These are phyloP conservation scores for Neoascia interrupta DNA, from an alignment of 2,888 invertebrate species.

Conservation along the genomic window DNA sequence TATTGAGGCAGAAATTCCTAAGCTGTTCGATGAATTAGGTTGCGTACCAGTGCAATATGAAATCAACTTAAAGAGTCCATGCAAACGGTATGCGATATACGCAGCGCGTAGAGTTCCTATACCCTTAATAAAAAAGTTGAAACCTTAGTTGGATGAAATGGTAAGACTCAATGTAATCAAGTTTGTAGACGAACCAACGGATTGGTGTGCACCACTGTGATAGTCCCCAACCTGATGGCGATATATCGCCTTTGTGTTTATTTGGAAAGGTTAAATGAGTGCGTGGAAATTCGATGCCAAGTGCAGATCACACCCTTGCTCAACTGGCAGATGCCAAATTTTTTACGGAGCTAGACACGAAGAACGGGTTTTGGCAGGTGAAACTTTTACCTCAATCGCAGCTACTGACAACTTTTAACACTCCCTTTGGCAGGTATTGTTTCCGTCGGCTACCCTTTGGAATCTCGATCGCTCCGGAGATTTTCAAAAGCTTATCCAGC, in stretches of 20 bases:
- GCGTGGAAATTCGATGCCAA: slow-evolving; percentile 68
- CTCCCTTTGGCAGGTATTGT: slow-evolving; percentile 66
- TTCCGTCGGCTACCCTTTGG: slow-evolving; percentile 46
- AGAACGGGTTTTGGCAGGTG: slow-evolving; percentile 63
- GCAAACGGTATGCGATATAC: slow-evolving; percentile 21
- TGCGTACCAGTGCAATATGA: slow-evolving; percentile 8
- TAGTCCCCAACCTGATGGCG: slow-evolving; percentile 18
- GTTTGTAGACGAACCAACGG: slow-evolving; percentile 27
- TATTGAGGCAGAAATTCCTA: not conserved
- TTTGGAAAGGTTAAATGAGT: not conserved
- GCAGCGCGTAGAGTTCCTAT: slow-evolving; percentile 7
- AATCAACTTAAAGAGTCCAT: not conserved
- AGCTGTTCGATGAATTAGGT: slow-evolving; percentile 8
- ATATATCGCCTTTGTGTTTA: slow-evolving; percentile 14
- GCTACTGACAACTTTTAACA: slow-evolving; percentile 66
- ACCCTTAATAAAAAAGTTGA: slow-evolving; percentile 10
- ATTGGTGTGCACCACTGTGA: slow-evolving; percentile 37
- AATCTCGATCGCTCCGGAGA: slow-evolving; percentile 35
- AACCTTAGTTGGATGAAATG: slow-evolving; percentile 22
- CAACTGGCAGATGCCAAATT: slow-evolving; percentile 61
- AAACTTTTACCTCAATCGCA: slow-evolving; percentile 60
- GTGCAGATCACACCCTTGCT: slow-evolving; percentile 61
- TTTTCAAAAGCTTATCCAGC: slow-evolving; percentile 35
- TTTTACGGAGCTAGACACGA: slow-evolving; percentile 71
- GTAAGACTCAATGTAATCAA: slow-evolving; percentile 17